phyloP scores from a whole-genome alignment of 2,888 invertebrate genomes.

The Agonum fuliginosum region DNA sequence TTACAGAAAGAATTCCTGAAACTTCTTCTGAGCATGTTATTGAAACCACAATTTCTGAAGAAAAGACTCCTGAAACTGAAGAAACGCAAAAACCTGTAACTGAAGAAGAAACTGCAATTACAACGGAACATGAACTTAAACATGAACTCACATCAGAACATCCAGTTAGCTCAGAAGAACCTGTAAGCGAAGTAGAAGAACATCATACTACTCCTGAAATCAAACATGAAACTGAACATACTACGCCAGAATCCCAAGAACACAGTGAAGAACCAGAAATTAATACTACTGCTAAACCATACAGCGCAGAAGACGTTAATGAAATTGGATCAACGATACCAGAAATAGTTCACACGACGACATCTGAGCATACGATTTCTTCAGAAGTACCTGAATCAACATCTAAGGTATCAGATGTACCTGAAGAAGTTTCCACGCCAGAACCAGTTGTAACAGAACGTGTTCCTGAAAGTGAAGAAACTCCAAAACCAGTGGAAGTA shows the following conservation, averaged over 20 bases:
- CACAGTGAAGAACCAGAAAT: slow-evolving; percentile 11
- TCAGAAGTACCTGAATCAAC: slow-evolving; percentile 45
- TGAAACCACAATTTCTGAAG: slow-evolving; percentile 59
- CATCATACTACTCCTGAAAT: neutral
- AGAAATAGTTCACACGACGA: slow-evolving; percentile 12
- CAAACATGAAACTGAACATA: slow-evolving; percentile 2
- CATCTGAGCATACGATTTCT: slow-evolving; percentile 56
- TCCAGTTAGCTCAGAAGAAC: neutral
- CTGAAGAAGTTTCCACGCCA: slow-evolving; percentile 69
- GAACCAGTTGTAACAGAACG: slow-evolving; percentile 61
- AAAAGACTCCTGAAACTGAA: slow-evolving; percentile 55
- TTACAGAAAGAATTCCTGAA: slow-evolving; percentile 42
- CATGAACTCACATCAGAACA: slow-evolving; percentile 20
- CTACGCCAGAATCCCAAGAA: neutral
- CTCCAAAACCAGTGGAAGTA: slow-evolving; percentile 33
- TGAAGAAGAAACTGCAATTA: slow-evolving; percentile 53
- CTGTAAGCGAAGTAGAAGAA: neutral
- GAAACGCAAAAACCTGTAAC: slow-evolving; percentile 51
- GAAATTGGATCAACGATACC: slow-evolving; percentile 37
- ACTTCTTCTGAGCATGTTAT: slow-evolving; percentile 36
- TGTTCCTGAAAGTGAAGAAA: slow-evolving; percentile 26
- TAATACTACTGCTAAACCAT: slow-evolving; percentile 1
- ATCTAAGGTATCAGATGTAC: slow-evolving; percentile 61
- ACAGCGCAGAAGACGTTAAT: slow-evolving; percentile 33
- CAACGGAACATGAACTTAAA: slow-evolving; percentile 11